A percentile compares a stretch with the other conserved stretches of the same genome.
Conservation (phyloP, 2,888 invertebrate species). For the Athripsodes cinereus region DNA sequence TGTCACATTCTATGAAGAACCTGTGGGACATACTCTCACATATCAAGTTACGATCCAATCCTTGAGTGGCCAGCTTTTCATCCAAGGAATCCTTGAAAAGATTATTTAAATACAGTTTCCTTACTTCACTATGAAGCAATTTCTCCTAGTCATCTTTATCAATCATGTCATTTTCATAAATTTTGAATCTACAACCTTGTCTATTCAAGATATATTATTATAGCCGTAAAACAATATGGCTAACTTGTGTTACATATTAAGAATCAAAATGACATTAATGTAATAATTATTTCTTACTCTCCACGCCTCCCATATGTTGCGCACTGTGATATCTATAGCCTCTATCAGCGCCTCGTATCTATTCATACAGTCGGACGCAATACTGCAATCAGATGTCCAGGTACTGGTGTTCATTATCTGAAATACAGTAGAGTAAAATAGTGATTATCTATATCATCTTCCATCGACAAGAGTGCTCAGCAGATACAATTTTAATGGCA, state of each 20-base stretch:
- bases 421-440: too few species aligned
- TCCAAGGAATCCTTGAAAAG: constrained; percentile 48
- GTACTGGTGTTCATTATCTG: constrained; percentile 64
- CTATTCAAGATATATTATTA: too few species aligned
- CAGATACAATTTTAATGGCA: too few species aligned
- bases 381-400: constrained; percentile 72
- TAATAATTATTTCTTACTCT: constrained; percentile 39
- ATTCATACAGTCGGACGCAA: constrained; percentile 63
- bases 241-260: too few species aligned
- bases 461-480: too few species aligned
- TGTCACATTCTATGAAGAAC: constrained; percentile 69
- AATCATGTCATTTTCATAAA: too few species aligned
- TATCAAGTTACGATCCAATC: constrained; percentile 68
- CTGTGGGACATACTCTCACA: constrained; percentile 57
- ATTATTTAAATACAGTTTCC: neutral
- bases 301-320: constrained; percentile 46
- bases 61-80: constrained; percentile 47
- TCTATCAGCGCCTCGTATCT: constrained; percentile 59
- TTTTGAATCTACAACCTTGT: too few species aligned
- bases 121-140: too few species aligned
- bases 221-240: too few species aligned
- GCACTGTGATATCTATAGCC: constrained; percentile 50
- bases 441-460: too few species aligned
- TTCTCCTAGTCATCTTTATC: too few species aligned
- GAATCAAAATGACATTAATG: too few species aligned